These are phyloP conservation scores for Cryptotis parvus DNA, from an alignment of 2,113 vertebrate genomes.

Conservation along the genomic window DNA sequence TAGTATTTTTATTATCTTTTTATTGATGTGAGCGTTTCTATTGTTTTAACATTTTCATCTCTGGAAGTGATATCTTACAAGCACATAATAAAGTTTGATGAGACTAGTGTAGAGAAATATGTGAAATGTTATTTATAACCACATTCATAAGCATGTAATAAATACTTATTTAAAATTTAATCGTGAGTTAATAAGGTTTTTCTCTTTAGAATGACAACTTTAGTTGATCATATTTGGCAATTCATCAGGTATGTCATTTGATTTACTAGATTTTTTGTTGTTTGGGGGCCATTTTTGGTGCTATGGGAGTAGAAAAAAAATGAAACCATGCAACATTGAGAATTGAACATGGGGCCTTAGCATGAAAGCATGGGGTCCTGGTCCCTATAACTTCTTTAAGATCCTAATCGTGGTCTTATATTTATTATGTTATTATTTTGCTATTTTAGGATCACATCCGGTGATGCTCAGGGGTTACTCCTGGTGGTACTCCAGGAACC, in stretches of 20 bases:
- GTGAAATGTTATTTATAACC: not conserved
- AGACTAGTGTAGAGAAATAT: constrained; percentile 51
- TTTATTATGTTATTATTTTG: too few relatives aligned
- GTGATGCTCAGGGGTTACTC: too few relatives aligned
- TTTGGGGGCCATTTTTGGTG: too few relatives aligned
- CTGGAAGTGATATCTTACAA: constrained; percentile 9
- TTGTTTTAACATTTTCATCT: not conserved
- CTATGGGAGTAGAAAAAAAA: too few relatives aligned
- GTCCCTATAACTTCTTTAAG: constrained; percentile 4
- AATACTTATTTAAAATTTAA: constrained; percentile 34
- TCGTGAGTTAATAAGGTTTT: not conserved
- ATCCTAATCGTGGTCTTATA: constrained; percentile 52
- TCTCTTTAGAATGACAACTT: constrained; percentile 34
- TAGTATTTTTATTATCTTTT: not conserved
- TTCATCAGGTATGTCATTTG: constrained; percentile 42
- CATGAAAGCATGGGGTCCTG: too few relatives aligned
- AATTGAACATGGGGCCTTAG: too few relatives aligned
- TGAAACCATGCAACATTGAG: too few relatives aligned
- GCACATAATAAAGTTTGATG: constrained; percentile 25
- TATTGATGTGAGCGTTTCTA: constrained; percentile 38
- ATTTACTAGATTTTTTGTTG: not conserved
- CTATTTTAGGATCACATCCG: too few relatives aligned
- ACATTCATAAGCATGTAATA: not conserved
- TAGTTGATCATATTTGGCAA: not conserved
- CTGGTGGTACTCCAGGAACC: too few relatives aligned